Evolutionary conservation across 2,888 invertebrate genomes (phyloP).

Genomic region (Anaspis maculata): DNA sequence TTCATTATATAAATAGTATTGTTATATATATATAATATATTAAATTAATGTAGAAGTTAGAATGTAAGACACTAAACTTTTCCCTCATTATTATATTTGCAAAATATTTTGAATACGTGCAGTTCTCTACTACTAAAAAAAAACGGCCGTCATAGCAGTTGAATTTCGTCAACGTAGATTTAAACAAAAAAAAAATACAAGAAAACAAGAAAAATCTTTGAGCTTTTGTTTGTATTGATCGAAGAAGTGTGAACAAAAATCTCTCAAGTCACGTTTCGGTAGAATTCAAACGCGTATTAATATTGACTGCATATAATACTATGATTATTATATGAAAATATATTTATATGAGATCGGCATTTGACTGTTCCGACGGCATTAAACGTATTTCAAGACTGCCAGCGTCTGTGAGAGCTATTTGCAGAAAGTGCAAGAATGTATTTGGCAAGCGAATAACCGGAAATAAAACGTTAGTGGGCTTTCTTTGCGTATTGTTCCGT

Average conservation of each 20-base stretch:
- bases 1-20: constrained; percentile 46
- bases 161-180: constrained; percentile 10
- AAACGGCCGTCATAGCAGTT: constrained; percentile 16
- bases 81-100: constrained; percentile 21
- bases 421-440: constrained; percentile 25
- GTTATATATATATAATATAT: constrained; percentile 52
- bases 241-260: background rate
- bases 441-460: constrained; percentile 24
- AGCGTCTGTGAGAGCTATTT: constrained; percentile 24
- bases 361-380: constrained; percentile 17
- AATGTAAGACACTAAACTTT: constrained; percentile 30
- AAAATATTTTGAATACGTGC: constrained; percentile 17
- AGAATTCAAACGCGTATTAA: background rate
- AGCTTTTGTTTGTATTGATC: background rate
- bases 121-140: constrained; percentile 16
- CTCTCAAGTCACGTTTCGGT: background rate
- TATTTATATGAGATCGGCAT: constrained; percentile 11
- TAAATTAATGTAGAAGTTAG: constrained; percentile 39
- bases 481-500: constrained; percentile 38
- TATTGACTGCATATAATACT: background rate
- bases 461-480: constrained; percentile 29
- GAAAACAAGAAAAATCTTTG: constrained; percentile 4
- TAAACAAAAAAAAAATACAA: background rate
- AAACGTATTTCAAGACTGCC: constrained; percentile 19
- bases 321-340: constrained; percentile 3